Percentiles rank a stretch among this genome's conserved stretches.
phyloP scores from a whole-genome alignment of 2,113 vertebrate species.

The Saccopteryx bilineata region DNA sequence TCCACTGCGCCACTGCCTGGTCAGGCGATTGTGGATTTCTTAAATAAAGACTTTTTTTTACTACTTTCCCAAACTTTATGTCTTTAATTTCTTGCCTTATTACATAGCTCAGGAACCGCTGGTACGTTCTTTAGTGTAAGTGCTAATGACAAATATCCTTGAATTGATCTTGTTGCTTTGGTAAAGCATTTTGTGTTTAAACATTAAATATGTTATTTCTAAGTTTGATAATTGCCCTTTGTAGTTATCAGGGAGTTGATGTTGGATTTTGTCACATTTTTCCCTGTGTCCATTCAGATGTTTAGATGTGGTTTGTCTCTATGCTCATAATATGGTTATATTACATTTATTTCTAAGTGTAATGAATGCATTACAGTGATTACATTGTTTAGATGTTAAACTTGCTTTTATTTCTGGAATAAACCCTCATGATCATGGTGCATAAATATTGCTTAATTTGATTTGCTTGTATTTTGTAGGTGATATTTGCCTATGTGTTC shows the following conservation, averaged over 20 bases:
- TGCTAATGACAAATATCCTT: not conserved
- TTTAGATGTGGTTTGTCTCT: not conserved
- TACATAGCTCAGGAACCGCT: not conserved
- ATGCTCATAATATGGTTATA: not conserved
- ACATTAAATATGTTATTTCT: not conserved
- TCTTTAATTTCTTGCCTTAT: not conserved
- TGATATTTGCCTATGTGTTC: not conserved
- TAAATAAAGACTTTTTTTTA: not conserved
- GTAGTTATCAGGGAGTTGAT: not conserved
- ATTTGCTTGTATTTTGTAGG: not conserved
- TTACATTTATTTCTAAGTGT: not conserved
- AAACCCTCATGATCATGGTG: not conserved
- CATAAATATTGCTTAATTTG: not conserved
- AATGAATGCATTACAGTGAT: not conserved
- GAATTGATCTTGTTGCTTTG: not conserved
- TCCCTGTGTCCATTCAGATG: not conserved
- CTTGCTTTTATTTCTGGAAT: not conserved
- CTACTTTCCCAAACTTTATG: not conserved
- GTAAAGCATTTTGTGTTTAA: not conserved
- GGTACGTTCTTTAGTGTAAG: not conserved
- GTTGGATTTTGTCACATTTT: not conserved
- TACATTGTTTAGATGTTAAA: not conserved
- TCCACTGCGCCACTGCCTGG: too few relatives aligned
- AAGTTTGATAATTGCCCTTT: not conserved
- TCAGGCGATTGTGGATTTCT: not conserved